These are phyloP conservation scores for Eidolon dupreanum DNA, from an alignment of 2,797 vertebrate species.

Conservation along the genomic window DNA sequence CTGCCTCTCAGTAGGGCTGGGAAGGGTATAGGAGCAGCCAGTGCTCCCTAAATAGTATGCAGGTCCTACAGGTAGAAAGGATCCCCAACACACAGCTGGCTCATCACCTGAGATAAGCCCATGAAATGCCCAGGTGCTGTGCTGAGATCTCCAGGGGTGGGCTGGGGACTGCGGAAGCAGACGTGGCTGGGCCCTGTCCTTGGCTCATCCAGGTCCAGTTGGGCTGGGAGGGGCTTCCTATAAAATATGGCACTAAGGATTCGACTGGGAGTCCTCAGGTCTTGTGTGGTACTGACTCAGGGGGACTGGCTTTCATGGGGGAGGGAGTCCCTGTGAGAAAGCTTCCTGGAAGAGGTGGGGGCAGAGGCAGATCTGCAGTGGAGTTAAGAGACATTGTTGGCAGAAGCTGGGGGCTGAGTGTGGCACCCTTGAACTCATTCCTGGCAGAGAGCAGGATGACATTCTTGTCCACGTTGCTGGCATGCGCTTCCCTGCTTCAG, in stretches of 20 bases:
- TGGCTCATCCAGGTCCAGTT: not conserved
- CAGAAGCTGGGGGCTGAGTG: not conserved
- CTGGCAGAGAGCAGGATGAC: not conserved
- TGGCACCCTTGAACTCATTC: not conserved
- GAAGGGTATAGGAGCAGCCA: not conserved
- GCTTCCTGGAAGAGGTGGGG: not conserved
- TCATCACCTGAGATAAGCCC: not conserved
- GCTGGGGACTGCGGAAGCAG: not conserved
- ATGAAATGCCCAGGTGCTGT: fast-evolving
- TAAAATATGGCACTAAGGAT: not conserved
- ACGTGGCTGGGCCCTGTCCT: not conserved
- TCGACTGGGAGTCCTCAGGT: not conserved
- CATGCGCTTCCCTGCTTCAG: too few species aligned
- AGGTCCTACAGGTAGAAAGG: not conserved
- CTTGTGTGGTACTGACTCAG: not conserved
- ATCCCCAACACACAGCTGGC: too few species aligned
- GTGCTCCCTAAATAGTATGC: too few species aligned
- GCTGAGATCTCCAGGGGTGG: not conserved
- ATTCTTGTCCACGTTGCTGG: not conserved
- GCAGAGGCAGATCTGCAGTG: not conserved
- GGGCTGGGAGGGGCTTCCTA: not conserved
- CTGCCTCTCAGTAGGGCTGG: not conserved
- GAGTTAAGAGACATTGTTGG: not conserved
- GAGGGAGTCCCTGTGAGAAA: not conserved
- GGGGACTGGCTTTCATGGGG: not conserved